Evolutionary conservation across 1,140 invertebrate species (phyloP).

Genomic region (Papilio aristodemus): DNA sequence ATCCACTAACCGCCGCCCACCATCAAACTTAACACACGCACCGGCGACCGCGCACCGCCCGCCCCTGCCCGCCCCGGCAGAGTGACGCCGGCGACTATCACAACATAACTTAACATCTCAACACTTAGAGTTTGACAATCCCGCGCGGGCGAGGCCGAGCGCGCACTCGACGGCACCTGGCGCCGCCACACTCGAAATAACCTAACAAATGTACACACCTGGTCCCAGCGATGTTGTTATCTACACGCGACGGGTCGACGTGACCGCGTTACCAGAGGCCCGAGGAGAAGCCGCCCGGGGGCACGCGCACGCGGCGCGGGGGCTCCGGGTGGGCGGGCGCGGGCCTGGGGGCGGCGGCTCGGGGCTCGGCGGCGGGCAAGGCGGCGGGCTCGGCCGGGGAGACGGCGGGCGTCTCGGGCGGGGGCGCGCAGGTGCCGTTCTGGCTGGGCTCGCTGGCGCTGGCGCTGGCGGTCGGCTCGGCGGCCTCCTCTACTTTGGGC

Average conservation of each 20-base stretch:
- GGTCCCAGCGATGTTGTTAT: slow-evolving; percentile 52
- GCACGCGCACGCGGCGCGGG: slow-evolving; percentile 77
- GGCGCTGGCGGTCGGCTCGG: slow-evolving; percentile 52
- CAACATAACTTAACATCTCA: too few species aligned
- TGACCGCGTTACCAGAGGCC: slow-evolving; percentile 78
- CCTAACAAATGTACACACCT: slow-evolving; percentile 34
- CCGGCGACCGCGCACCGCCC: too few species aligned
- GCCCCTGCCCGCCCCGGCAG: too few species aligned
- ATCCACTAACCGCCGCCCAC: not conserved
- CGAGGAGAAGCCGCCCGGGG: slow-evolving; percentile 81
- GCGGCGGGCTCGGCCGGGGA: slow-evolving; percentile 31
- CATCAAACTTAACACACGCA: not conserved
- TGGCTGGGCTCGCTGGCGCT: slow-evolving; percentile 48
- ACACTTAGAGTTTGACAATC: too few species aligned
- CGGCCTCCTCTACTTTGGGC: slow-evolving; percentile 44
- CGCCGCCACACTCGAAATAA: not conserved
- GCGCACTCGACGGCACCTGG: not conserved
- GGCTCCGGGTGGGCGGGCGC: slow-evolving; percentile 49
- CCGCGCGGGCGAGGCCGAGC: not conserved
- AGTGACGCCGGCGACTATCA: too few species aligned
- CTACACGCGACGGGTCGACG: slow-evolving; percentile 36
- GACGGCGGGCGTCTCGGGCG: slow-evolving; percentile 32
- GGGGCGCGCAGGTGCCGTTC: slow-evolving; percentile 61
- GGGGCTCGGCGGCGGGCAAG: slow-evolving; percentile 38
- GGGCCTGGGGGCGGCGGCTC: slow-evolving; percentile 38